Percentiles rank a stretch among this genome's conserved stretches.
Conservation (phyloP, 2,113 vertebrate genomes). For the Orthochromis indermauri region DNA sequence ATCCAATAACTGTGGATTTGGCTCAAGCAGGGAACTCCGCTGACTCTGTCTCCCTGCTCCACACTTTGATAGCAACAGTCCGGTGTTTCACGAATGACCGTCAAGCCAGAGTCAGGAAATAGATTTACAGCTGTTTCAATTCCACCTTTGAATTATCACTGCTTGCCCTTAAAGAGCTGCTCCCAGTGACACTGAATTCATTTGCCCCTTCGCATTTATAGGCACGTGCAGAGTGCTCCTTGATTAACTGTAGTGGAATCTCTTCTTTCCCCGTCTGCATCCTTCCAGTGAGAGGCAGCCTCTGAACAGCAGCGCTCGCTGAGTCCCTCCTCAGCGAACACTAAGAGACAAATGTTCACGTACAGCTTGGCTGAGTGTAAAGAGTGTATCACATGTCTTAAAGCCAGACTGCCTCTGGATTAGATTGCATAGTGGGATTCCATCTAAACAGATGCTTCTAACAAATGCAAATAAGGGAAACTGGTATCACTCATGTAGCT, state of each 20-base stretch:
- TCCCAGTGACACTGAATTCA: constrained; percentile 65
- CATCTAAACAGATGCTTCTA: constrained; percentile 43
- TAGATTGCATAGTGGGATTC: constrained; percentile 48
- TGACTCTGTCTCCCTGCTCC: constrained; percentile 50
- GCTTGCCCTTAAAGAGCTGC: constrained; percentile 66
- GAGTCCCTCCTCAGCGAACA: constrained; percentile 65
- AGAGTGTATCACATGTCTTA: constrained; percentile 81
- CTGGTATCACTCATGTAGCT: neutral
- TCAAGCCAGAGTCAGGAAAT: constrained; percentile 74
- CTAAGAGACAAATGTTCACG: constrained; percentile 68
- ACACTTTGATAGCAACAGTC: constrained; percentile 71
- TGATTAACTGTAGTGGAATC: constrained; percentile 61
- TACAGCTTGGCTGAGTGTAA: constrained; percentile 68
- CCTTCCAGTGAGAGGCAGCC: constrained; percentile 68
- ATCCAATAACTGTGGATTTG: constrained; percentile 74
- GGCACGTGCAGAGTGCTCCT: constrained; percentile 58
- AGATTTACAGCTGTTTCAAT: constrained; percentile 80
- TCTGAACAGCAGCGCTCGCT: constrained; percentile 47
- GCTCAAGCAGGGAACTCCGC: constrained; percentile 59
- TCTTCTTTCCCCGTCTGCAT: constrained; percentile 56
- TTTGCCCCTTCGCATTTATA: constrained; percentile 57
- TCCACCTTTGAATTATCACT: constrained; percentile 82
- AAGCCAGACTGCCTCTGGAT: constrained; percentile 77
- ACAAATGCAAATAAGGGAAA: constrained; percentile 39
- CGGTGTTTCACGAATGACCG: constrained; percentile 73